A percentile compares a stretch with the other conserved stretches of the same genome.
Evolutionary conservation across 2,113 vertebrate species (phyloP).

Genomic region (cattle (Bos taurus)): ARS-UCD2.0 NC_037333.1:61580001-61580500

Average conservation of each 20-base stretch:
- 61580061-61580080: no score
- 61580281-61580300: accelerated
- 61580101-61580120: no score
- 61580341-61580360: background rate
- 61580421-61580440: background rate
- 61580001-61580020: no score
- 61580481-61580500: background rate
- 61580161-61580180: background rate
- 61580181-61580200: background rate
- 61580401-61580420: background rate
- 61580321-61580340: background rate
- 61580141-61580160: background rate
- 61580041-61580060: no score
- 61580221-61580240: background rate
- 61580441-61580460: background rate
- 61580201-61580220: background rate
- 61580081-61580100: no score
- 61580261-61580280: background rate
- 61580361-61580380: background rate
- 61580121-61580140: background rate
- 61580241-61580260: background rate
- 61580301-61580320: background rate
- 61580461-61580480: background rate
- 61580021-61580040: accelerated
- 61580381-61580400: background rate